phyloP scores from a whole-genome alignment of 2,888 invertebrate genomes.

The Pterostichus niger region DNA sequence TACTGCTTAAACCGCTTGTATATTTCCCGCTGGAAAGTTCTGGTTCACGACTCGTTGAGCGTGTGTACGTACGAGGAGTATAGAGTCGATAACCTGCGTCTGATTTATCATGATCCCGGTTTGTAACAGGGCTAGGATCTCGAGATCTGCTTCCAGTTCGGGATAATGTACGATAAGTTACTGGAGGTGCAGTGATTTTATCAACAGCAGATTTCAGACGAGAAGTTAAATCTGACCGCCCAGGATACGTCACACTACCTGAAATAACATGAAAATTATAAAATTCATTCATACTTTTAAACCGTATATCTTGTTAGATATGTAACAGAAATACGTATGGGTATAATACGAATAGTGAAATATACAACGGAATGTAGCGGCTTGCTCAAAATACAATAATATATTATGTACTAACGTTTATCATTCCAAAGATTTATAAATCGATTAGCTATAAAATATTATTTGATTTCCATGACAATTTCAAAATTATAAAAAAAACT shows the following conservation, averaged over 20 bases:
- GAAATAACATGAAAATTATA: constrained; percentile 25
- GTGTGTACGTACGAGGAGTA: constrained; percentile 76
- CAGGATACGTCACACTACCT: constrained; percentile 68
- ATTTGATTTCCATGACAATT: no score
- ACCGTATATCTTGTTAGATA: no score
- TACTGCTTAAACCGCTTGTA: constrained; percentile 62
- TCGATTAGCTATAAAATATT: no score
- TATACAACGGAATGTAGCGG: no score
- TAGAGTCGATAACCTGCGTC: constrained; percentile 76
- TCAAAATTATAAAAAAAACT: no score
- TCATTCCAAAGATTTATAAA: no score
- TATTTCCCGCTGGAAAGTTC: constrained; percentile 72
- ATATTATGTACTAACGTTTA: no score
- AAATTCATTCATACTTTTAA: no score
- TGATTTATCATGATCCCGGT: constrained; percentile 76
- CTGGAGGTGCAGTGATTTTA: constrained; percentile 75
- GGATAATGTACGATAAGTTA: constrained; percentile 77
- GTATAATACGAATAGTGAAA: no score
- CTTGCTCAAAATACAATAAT: no score
- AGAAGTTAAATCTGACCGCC: constrained; percentile 69
- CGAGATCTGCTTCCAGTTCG: constrained; percentile 76
- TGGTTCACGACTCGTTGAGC: constrained; percentile 74
- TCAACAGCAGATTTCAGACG: constrained; percentile 70
- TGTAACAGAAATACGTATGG: no score
- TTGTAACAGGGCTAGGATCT: constrained; percentile 80